Percentiles rank a stretch among this genome's conserved stretches.
These are phyloP conservation scores for Aphelenchoides besseyi DNA, from an alignment of 1,140 invertebrate genomes.

Conservation along the genomic window DNA sequence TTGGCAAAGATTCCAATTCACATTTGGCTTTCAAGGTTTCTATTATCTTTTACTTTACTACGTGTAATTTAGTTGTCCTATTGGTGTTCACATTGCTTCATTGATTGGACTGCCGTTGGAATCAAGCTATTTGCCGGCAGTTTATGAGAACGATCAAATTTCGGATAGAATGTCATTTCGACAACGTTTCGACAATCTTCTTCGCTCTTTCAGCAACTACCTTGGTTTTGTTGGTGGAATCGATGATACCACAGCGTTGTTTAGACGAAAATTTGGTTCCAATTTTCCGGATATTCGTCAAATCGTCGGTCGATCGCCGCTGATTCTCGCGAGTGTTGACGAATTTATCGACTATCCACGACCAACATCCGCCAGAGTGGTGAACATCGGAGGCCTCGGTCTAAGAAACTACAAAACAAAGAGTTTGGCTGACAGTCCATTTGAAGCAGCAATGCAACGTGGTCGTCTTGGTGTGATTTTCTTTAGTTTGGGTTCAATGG, in stretches of 20 bases:
- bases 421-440: neutral
- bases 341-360: conserved; percentile 42
- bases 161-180: conserved; percentile 32
- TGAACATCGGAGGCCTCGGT: conserved; percentile 42
- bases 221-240: conserved; percentile 32
- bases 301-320: conserved; percentile 35
- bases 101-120: conserved; percentile 36
- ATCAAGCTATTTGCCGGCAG: conserved; percentile 40
- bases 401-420: neutral
- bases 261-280: conserved; percentile 31
- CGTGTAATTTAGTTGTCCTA: conserved; percentile 32
- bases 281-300: conserved; percentile 39
- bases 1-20: conserved; percentile 33
- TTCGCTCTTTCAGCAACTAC: conserved; percentile 14
- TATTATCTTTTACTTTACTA: conserved; percentile 16
- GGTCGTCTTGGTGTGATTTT: conserved; percentile 33
- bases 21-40: conserved; percentile 40
- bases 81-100: conserved; percentile 30
- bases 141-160: conserved; percentile 33
- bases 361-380: conserved; percentile 30
- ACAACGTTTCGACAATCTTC: conserved; percentile 32
- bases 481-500: conserved; percentile 39
- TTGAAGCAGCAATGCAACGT: conserved; percentile 24
- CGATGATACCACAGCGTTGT: conserved; percentile 22
- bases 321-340: conserved; percentile 35